Conservation (phyloP, 2,888 invertebrate species). For the Dinocampus coccinellae region DNA sequence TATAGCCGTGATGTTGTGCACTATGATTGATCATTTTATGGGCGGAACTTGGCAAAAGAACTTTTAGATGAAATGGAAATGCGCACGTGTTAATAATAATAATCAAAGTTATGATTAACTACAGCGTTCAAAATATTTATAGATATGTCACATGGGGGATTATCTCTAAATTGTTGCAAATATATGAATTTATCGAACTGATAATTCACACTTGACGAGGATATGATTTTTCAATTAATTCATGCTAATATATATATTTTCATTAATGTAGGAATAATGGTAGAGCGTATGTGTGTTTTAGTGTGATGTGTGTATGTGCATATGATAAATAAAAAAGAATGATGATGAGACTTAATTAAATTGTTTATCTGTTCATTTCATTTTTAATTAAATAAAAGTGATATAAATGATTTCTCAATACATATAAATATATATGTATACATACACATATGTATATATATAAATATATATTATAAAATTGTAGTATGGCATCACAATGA, state of each 20-base stretch:
- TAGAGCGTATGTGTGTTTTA: neutral
- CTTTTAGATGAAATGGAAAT: conserved; percentile 10
- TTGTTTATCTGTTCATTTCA: conserved; percentile 40
- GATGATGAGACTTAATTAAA: conserved; percentile 22
- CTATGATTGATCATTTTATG: conserved; percentile 2
- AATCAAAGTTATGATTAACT: neutral
- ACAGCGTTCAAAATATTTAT: conserved; percentile 6
- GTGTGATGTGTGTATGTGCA: too few species aligned
- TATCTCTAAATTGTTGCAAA: conserved; percentile 16
- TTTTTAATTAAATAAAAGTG: conserved; percentile 56
- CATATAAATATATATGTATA: conserved; percentile 26
- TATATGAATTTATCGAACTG: neutral
- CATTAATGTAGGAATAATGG: neutral
- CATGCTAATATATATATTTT: neutral
- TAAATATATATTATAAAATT: conserved; percentile 48
- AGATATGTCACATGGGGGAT: conserved; percentile 24
- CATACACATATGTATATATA: conserved; percentile 33
- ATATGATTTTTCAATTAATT: too few species aligned
- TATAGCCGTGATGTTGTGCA: neutral
- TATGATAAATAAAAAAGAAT: conserved; percentile 30
- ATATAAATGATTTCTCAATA: conserved; percentile 50
- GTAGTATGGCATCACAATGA: conserved; percentile 60
- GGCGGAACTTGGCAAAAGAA: conserved; percentile 13
- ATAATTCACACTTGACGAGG: neutral
- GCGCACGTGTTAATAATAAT: conserved; percentile 10